Evolutionary conservation across 2,797 vertebrate species (phyloP).

Genomic region (Tympanoctomys barrerae): DNA sequence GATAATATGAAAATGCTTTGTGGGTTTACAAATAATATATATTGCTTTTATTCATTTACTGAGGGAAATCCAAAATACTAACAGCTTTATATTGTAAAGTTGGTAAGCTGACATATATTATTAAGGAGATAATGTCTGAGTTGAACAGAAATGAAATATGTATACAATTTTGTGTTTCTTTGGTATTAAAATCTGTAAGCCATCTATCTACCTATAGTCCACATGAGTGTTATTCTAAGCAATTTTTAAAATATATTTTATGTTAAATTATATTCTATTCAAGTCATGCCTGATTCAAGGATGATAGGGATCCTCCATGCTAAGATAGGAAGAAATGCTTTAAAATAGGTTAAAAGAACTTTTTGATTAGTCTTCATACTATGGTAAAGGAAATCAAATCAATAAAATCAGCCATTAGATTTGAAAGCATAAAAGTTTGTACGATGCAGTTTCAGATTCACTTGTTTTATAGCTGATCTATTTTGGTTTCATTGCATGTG

Average conservation of each 20-base stretch:
- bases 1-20: neutral
- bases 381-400: slow-evolving; percentile 54
- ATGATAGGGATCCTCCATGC: neutral
- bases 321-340: slow-evolving; percentile 52
- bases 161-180: neutral
- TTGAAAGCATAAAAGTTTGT: slow-evolving; percentile 56
- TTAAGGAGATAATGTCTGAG: slow-evolving; percentile 4
- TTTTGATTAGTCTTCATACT: slow-evolving; percentile 50
- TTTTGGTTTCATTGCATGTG: slow-evolving; percentile 69
- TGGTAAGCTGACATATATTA: slow-evolving; percentile 43
- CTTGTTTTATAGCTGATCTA: slow-evolving; percentile 11
- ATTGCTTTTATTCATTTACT: slow-evolving; percentile 30
- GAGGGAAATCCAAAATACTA: slow-evolving; percentile 33
- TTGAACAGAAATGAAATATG: slow-evolving; percentile 42
- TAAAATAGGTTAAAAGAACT: slow-evolving; percentile 8
- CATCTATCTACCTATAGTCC: neutral
- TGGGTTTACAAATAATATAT: neutral
- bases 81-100: slow-evolving; percentile 37
- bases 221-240: slow-evolving; percentile 42
- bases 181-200: neutral
- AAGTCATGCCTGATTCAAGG: slow-evolving; percentile 47
- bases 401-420: slow-evolving; percentile 51
- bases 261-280: slow-evolving; percentile 47
- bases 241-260: slow-evolving; percentile 22
- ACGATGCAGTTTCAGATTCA: slow-evolving; percentile 56